Evolutionary conservation across 2,113 vertebrate species (phyloP), one percentile per base, ranked within the genome.

Genomic region (Alethe diademata): DNA sequence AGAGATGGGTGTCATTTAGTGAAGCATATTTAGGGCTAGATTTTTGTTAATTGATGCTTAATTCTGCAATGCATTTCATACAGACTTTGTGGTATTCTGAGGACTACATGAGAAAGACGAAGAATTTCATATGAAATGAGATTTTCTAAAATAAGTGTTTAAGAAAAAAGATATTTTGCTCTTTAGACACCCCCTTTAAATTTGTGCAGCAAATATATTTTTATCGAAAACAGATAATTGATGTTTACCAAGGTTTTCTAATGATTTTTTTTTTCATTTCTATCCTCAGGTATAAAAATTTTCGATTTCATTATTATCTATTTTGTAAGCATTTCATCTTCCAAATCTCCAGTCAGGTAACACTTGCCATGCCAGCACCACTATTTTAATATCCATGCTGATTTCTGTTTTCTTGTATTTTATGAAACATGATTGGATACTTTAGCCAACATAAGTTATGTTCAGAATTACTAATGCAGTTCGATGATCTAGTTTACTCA

Each of bases 101-200:
- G 20, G 5, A 35, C 33, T 50, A 31, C 5, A 33, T 23, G 3
- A 71, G 86, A 91, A 87, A 73, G 12, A 16, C 7, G 69, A 60
- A 78, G 4, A 54, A 29, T 53, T 82, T 54, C 26, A 62, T 35
- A 23, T 64, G 2, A 87, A 71, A 7, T 20, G 8, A 67, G 6
- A 67, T 76, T 60, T 62, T 3, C 3, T 87, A 57, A 66, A 76
- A 58, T 15, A 35, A 0, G 2, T n/a, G 8, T 25, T 51, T 9
- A 7, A 40, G 26, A 51, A 67, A 47, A 8, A 72, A 51, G 40
- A n/a, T 0, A 1, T 1, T 14, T 74, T 79, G 66, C 5, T 57
- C 4, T 50, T 69, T 53, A 45, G 14, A 67, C 2, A 3, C 3
- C 4, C 0, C 2, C 19, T 62, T 64, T 17, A 71, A 66, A 47